Evolutionary conservation across 2,797 vertebrate genomes (phyloP), one percentile per base, ranked within the genome.

Genomic region (Arrhamphus sclerolepis): DNA sequence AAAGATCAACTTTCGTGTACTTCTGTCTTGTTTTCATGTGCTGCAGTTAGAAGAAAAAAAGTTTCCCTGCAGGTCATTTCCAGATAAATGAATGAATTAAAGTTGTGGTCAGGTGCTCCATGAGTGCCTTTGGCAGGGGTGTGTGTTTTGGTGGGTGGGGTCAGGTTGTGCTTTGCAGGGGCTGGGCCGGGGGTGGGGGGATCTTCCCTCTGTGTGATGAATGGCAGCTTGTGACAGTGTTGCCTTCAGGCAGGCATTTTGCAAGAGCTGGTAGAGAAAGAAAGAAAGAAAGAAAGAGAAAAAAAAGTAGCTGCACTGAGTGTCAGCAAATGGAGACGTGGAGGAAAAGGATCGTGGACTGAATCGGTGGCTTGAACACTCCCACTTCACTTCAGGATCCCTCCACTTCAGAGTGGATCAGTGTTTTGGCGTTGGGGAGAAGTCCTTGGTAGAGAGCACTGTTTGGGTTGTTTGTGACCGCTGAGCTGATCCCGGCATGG

Each of bases 181-280:
- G 74, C 54, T 1, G 62, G 39, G 46, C 31, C 20, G 7, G 18
- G 20, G 29, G n/a, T n/a, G n/a, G 64, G 48, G 46, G 73, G 56
- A 48, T 64, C 72, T 21, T 55, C 64, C 42, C 24, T 53, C 66
- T 70, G 21, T 51, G 46, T 55, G 49, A 34, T 86, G 72, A 87
- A 48, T 78, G 77, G 75, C 66, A 77, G 70, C 71, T 47, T 38
- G 80, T 80, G 69, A 82, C 83, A 73, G 42, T 10, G 71, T 57
- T 56, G 81, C 87, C 85, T 31, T 40, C 51, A 68, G 88, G 85
- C 73, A 90, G 68, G 74, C 67, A 83, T 92, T 91, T 89, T 80
- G 62, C 72, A 62, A 75, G 79, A 74, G 65, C 51, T 58, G 56
- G 51, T 56, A 52, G 34, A 50, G 51, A 44, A 54, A 39, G 46